These are phyloP conservation scores for Phymanthus crucifer DNA, from an alignment of 92 coral and sea anemone species.

Conservation along the genomic window DNA sequence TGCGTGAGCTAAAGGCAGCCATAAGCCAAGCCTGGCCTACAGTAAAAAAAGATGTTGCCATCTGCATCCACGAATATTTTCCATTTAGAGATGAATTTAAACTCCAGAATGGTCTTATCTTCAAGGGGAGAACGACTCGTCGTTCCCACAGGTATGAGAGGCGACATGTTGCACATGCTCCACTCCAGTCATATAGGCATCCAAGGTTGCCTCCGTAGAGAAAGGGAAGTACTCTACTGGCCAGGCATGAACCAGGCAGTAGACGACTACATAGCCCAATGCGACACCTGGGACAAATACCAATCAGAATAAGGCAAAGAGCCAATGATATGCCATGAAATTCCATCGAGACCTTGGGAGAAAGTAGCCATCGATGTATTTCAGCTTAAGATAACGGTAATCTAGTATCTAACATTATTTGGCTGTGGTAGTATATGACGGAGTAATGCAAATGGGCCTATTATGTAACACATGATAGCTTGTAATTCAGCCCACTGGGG, in stretches of 20 bases:
- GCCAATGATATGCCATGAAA: slow-evolving; percentile 8
- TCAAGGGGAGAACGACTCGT: slow-evolving; percentile 18
- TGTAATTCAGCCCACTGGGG: no score
- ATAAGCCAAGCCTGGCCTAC: not conserved
- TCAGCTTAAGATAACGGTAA: no score
- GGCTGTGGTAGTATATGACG: no score
- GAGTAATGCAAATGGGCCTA: no score
- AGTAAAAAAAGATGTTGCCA: not conserved
- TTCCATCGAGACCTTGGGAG: not conserved
- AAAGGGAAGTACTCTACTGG: slow-evolving; percentile 3
- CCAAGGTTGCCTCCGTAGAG: slow-evolving; percentile 19
- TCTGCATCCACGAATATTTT: not conserved
- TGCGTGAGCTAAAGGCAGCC: not conserved
- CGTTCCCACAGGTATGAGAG: not conserved
- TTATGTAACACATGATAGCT: no score
- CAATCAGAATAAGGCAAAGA: slow-evolving; percentile 14
- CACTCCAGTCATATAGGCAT: no score
- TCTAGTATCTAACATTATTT: no score
- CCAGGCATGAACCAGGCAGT: slow-evolving; percentile 14
- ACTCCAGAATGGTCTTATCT: no score
- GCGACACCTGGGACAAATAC: slow-evolving; percentile 7
- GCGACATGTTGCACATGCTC: not conserved
- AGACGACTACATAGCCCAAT: slow-evolving; percentile 8
- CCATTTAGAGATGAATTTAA: no score
- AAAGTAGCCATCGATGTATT: slow-evolving; percentile 3